These are phyloP conservation scores for Chrysina gloriosa DNA, from an alignment of 2,888 invertebrate genomes.

Conservation along the genomic window DNA sequence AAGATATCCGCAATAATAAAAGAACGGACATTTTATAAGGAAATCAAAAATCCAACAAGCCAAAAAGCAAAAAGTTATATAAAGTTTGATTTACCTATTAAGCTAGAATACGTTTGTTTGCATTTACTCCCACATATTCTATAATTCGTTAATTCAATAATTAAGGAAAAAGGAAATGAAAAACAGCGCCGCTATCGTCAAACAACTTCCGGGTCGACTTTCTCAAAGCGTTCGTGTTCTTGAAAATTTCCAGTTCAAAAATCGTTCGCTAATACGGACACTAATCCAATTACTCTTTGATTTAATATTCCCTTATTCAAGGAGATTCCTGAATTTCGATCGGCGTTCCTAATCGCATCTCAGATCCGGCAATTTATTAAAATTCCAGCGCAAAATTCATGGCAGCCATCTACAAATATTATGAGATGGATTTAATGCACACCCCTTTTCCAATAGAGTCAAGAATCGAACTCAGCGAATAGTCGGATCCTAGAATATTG, in stretches of 20 bases:
- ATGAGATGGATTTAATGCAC: conserved; percentile 2
- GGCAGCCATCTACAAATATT: conserved; percentile 25
- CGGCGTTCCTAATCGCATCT: neutral
- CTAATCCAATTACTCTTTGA: conserved; percentile 25
- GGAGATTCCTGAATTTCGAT: conserved; percentile 7
- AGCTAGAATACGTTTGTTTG: too few relatives aligned
- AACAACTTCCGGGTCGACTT: neutral
- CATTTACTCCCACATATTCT: too few relatives aligned
- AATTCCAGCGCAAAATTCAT: conserved; percentile 31
- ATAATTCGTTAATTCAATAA: too few relatives aligned
- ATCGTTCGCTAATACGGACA: neutral
- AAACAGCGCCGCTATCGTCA: too few relatives aligned
- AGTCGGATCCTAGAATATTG: conserved; percentile 18
- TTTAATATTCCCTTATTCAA: conserved; percentile 33
- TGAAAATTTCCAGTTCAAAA: neutral
- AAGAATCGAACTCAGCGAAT: conserved; percentile 7
- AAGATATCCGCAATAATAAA: too few relatives aligned
- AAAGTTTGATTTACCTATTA: too few relatives aligned
- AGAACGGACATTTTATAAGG: too few relatives aligned
- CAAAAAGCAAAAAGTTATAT: too few relatives aligned
- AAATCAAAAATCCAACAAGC: too few relatives aligned
- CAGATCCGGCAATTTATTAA: conserved; percentile 24
- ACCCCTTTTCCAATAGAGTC: conserved; percentile 19
- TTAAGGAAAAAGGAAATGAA: too few relatives aligned
- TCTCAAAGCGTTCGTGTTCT: neutral